Percentiles rank a stretch among this genome's conserved stretches.
Conservation (phyloP, 2,888 invertebrate species). For the Cryptus armator region DNA sequence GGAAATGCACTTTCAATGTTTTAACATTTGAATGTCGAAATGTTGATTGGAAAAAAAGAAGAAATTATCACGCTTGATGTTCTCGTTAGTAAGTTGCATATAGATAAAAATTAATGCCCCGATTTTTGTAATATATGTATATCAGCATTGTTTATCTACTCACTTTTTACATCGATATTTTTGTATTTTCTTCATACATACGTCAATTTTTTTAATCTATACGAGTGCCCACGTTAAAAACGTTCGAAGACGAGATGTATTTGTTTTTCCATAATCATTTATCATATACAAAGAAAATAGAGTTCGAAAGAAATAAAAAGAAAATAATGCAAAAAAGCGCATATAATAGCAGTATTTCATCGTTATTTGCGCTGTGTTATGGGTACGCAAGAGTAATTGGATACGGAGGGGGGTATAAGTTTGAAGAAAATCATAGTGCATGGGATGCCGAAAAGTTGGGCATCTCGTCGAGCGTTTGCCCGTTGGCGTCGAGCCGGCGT, state of each 20-base stretch:
- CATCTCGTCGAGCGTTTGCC: constrained; percentile 34
- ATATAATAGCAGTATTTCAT: constrained; percentile 12
- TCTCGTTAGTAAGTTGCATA: too few species aligned
- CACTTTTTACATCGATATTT: too few species aligned
- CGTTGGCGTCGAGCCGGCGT: constrained; percentile 50
- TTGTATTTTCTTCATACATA: too few species aligned
- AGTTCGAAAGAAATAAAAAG: neutral
- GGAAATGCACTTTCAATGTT: too few species aligned
- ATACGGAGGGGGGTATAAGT: neutral
- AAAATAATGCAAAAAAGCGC: neutral
- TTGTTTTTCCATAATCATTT: neutral
- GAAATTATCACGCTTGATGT: too few species aligned
- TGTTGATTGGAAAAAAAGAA: too few species aligned
- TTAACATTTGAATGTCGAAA: too few species aligned
- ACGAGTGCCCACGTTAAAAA: too few species aligned
- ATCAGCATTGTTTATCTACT: too few species aligned
- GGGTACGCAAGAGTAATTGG: constrained; percentile 12
- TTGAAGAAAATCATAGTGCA: constrained; percentile 44
- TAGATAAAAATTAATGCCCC: too few species aligned
- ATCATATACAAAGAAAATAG: neutral
- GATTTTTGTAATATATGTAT: too few species aligned
- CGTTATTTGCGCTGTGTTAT: constrained; percentile 15
- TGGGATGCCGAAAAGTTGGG: constrained; percentile 29
- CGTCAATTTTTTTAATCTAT: too few species aligned
- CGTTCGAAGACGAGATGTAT: neutral